phyloP scores from a whole-genome alignment of 2,113 vertebrate genomes.

The Macrotis lagotis region DNA sequence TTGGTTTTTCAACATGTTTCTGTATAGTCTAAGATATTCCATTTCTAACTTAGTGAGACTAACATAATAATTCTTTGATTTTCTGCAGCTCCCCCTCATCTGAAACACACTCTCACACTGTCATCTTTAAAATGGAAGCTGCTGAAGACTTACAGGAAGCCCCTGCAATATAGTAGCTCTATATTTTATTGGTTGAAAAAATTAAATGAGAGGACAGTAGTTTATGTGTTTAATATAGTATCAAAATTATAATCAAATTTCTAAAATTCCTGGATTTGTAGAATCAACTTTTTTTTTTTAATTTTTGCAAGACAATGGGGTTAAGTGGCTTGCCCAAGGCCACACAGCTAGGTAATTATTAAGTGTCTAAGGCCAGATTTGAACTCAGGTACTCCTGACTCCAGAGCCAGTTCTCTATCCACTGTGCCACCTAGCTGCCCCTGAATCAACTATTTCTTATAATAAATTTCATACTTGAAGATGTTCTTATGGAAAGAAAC shows the following conservation, averaged over 20 bases:
- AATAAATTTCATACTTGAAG: not conserved
- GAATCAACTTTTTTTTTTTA: not conserved
- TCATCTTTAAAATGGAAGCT: not conserved
- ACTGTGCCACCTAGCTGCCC: too few species aligned
- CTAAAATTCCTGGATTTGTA: not conserved
- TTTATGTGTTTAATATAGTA: not conserved
- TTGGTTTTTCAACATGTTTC: too few species aligned
- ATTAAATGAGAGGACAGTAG: not conserved
- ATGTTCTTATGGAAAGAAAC: not conserved
- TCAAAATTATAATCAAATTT: not conserved
- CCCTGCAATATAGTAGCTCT: not conserved
- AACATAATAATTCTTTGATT: not conserved
- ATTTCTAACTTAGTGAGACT: not conserved
- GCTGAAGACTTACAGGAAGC: not conserved
- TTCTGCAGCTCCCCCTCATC: not conserved
- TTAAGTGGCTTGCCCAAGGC: too few species aligned
- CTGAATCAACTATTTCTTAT: slow-evolving; percentile 20
- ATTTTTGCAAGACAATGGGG: too few species aligned
- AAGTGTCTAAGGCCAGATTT: too few species aligned
- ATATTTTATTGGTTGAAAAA: slow-evolving; percentile 22
- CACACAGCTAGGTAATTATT: too few species aligned
- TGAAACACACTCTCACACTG: not conserved
- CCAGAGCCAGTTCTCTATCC: too few species aligned
- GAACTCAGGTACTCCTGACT: too few species aligned
- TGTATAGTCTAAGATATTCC: not conserved